Evolutionary conservation across 2,113 vertebrate species (phyloP).

Genomic region (Smithornis capensis): DNA sequence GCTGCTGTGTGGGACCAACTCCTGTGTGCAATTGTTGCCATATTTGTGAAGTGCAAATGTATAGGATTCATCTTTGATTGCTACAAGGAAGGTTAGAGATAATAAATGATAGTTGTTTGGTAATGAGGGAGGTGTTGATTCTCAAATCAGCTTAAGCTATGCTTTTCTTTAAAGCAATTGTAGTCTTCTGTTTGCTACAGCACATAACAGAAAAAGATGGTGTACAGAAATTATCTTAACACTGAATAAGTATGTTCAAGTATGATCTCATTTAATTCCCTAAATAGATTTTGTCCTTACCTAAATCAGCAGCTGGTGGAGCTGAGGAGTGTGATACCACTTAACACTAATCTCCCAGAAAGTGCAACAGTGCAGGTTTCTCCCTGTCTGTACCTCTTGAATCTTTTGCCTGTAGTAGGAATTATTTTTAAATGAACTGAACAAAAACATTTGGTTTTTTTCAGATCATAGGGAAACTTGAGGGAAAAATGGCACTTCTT

Average conservation of each 20-base stretch:
- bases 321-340: not conserved
- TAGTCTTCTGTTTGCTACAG: not conserved
- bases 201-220: not conserved
- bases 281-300: not conserved
- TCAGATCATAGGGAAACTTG: not conserved
- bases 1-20: slow-evolving; percentile 65
- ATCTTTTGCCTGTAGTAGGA: not conserved
- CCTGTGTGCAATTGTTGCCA: not conserved
- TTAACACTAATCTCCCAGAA: not conserved
- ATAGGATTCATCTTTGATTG: not conserved
- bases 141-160: not conserved
- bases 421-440: not conserved
- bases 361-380: not conserved
- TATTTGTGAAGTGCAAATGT: slow-evolving; percentile 27
- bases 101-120: not conserved
- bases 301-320: not conserved
- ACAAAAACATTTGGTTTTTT: not conserved
- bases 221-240: not conserved
- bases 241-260: not conserved
- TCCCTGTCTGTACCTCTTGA: not conserved
- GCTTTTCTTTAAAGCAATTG: not conserved
- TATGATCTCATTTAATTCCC: not conserved
- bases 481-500: not conserved
- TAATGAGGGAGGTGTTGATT: not conserved
- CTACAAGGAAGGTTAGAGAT: not conserved